Evolutionary conservation across 2,113 vertebrate genomes (phyloP), one percentile per base, ranked within the genome.

Genomic region (Gnathonemus longibarbis): DNA sequence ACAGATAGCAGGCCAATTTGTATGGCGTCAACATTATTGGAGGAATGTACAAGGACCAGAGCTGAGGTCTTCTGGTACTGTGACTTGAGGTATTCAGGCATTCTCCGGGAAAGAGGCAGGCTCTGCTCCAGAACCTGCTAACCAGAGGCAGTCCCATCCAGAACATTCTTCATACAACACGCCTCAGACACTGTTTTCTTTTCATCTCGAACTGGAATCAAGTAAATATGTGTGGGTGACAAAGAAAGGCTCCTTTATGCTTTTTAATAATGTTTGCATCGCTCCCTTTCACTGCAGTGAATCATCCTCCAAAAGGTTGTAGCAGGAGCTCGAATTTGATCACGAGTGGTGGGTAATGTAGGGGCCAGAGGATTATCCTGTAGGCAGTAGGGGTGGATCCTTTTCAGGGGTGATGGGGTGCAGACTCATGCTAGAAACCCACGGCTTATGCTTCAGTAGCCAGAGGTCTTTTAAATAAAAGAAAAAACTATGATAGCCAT

Each of bases 211-310:
- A 31, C n/a, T 53, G 27, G 50, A 87, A 87, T 87, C 85, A 87
- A 87, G 53, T 53, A 87, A 53, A 87, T 87, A 87, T 53, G 85
- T 53, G 85, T 87, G 85, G 85, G 85, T 87, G 85, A 87, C 50
- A 87, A 87, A 87, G 85, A 53, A 53, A 87, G 53, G 13, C 49
- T 53, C 24, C 50, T 87, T 87, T 52, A 17, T 31, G 48, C 50
- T 87, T 87, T 87, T 87, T 87, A 52, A 53, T 87, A 87, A 87
- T 53, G 49, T 87, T 87, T 87, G 48, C 85, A 35, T 87, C 50
- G 13, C 85, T 87, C 85, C 5, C 50, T 56, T 87, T 52, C 50
- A 56, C 84, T 49, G 27, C 27, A 19, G 27, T 42, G 85, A 87
- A 39, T 87, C 85, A 87, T 52, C 48, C 27, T 53, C 15, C 21